Evolutionary conservation across 2,888 invertebrate species (phyloP), one percentile per base, ranked within the genome.

Genomic region (Cryptocheilus praepositus): DNA sequence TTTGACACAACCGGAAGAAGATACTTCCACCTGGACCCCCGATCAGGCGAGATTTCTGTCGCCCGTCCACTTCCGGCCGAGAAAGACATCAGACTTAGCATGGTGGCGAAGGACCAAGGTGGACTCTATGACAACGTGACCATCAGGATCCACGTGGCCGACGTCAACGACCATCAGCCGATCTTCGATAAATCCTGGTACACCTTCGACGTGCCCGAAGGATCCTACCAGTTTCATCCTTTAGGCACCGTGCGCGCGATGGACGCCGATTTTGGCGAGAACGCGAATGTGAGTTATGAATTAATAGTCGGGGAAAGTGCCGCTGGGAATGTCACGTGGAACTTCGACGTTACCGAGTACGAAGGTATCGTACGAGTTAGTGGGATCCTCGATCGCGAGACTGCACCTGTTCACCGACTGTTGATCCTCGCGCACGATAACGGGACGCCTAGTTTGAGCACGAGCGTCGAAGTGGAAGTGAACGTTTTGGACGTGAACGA

Each of bases 401-500:
- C 89, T 22, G 91, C 91, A 72, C 92, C 94, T 61, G 92, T 92
- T 77, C 95, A 94, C 79, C 91, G 92, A 7, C 92, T 96, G 57
- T 91, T 93, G 58, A 93, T 95, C 0, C 90, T 94, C 28, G 96
- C 96, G 0, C 91, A 90, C 71, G 96, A 96, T 83, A 93, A 93
- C 83, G 95, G 95, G 0, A 89, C 90, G 15, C 92, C 92, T 53
- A 52, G 21, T 3, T 89, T 95, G 68, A 93, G 93, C 5, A 93
- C 94, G 4, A 92, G 93, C 0, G 95, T 95, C 13, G 93, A 94
- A 71, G 94, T 96, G 0, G 95, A 95, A 85, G 92, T 97, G 0
- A 94, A 95, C 87, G 92, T 96, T 1, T 88, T 95, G 70, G 96
- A 96, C 83, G 91, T 95, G 0, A 96, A 96, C 84, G 96, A 96